A percentile compares a stretch with the other conserved stretches of the same genome.
phyloP scores from a whole-genome alignment of 64 coral and sea anemone species.

The Montipora capricornis region DNA sequence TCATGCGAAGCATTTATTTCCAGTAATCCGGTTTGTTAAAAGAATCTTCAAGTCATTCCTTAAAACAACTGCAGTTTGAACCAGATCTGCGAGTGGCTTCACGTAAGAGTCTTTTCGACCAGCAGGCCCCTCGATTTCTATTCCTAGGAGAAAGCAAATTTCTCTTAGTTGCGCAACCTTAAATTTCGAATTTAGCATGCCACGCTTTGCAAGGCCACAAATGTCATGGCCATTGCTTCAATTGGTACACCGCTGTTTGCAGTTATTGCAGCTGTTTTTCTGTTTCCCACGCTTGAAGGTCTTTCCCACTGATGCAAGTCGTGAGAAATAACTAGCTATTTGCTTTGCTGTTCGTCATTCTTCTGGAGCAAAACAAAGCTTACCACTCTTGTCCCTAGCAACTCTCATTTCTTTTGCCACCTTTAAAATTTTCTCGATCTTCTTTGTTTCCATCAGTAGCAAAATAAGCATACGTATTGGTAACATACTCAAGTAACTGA shows the following conservation, averaged over 20 bases:
- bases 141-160: not conserved
- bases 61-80: constrained; percentile 20
- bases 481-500: not conserved
- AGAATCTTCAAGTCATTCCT: constrained; percentile 22
- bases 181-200: not conserved
- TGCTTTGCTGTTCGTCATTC: not conserved
- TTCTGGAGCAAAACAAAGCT: not conserved
- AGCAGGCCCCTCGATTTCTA: not conserved
- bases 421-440: not conserved
- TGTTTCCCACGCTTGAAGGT: not conserved
- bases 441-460: not conserved
- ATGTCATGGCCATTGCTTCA: not conserved
- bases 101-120: not conserved
- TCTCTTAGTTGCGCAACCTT: not conserved
- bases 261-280: not conserved
- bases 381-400: not conserved
- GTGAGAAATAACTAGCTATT: not conserved
- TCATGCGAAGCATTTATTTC: not conserved
- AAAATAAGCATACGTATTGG: not conserved
- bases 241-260: not conserved
- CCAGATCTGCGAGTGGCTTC: constrained; percentile 26
- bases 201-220: not conserved
- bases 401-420: not conserved
- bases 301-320: not conserved
- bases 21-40: not conserved